Evolutionary conservation across 1,140 invertebrate species (phyloP), one percentile per base, ranked within the genome.

Genomic region (Diorhabda carinulata): DNA sequence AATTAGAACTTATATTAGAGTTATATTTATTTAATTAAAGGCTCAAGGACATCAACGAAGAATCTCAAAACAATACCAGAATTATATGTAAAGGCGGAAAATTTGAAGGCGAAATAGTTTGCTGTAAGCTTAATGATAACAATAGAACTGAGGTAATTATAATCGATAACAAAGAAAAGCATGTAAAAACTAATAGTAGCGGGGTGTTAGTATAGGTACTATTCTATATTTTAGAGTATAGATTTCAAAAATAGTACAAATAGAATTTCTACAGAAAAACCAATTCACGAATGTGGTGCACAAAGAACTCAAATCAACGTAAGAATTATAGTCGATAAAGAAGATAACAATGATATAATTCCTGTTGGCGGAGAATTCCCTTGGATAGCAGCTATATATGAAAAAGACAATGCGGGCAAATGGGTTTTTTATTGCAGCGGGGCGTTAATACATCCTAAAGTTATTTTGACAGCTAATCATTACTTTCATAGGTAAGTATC

Each of bases 381-480:
- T 3, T 67, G 66, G 66, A 41, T 67, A 2, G 44, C 57, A 43
- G 57, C 66, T 43, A 67, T 67, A 43, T 67, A 58, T 10, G 60
- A 10, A 25, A 67, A 43, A 56, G n/a, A 25, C 5, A 44, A 64
- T 6, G 9, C 8, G 4, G 52, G 52, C 2, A 44, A 43, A 25
- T 41, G 40, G 3, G 25, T 60, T 8, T 59, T 67, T 43, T 56
- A 67, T 9, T 10, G 10, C 43, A 67, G 57, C 10, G 66, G 66
- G 8, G 9, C 66, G 8, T 57, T 67, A 2, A 67, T 67, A 7
- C 66, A 67, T 67, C 57, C 57, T 3, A 44, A 58, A 41, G 66
- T 67, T 3, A 42, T 67, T 43, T 47, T 67, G 25, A 67, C 66
- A 43, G 57, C 66, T 60, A 67, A 67, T 67, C 66, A 67, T 8